Conservation (phyloP, 2,113 vertebrate genomes). For the Ginglymostoma cirratum region DNA sequence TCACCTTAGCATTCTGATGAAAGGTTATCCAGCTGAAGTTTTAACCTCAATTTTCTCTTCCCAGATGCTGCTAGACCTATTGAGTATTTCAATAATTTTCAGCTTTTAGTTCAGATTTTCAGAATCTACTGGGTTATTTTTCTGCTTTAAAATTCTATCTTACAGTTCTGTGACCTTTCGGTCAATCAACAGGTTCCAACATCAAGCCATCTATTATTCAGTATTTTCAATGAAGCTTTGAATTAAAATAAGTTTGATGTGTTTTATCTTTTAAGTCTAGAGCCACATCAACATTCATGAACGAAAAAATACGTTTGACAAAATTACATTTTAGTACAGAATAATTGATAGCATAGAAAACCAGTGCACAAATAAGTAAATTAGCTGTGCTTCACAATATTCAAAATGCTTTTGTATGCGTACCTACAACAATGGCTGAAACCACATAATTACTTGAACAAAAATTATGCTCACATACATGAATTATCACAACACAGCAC, state of each 20-base stretch:
- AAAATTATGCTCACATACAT: not conserved
- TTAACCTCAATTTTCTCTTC: too few species aligned
- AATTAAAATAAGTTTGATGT: not conserved
- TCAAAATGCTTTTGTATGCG: not conserved
- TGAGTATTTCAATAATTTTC: not conserved
- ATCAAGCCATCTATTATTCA: not conserved
- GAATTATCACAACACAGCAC: not conserved
- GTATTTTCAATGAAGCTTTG: not conserved
- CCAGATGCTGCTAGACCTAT: not conserved
- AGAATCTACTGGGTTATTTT: not conserved
- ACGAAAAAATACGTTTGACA: not conserved
- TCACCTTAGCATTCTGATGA: not conserved
- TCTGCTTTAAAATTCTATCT: not conserved
- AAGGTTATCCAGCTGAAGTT: too few species aligned
- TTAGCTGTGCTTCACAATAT: not conserved
- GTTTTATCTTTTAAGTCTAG: not conserved
- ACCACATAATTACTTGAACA: not conserved
- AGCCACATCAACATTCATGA: not conserved
- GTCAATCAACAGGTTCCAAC: not conserved
- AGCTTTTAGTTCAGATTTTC: not conserved
- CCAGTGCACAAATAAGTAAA: not conserved
- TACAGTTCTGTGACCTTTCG: not conserved
- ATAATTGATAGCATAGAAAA: not conserved
- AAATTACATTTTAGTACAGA: not conserved
- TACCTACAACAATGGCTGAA: not conserved